Percentiles rank a stretch among this genome's conserved stretches.
These are phyloP conservation scores for Pomacea canaliculata DNA, from an alignment of 2,888 invertebrate species.

Conservation along the genomic window DNA sequence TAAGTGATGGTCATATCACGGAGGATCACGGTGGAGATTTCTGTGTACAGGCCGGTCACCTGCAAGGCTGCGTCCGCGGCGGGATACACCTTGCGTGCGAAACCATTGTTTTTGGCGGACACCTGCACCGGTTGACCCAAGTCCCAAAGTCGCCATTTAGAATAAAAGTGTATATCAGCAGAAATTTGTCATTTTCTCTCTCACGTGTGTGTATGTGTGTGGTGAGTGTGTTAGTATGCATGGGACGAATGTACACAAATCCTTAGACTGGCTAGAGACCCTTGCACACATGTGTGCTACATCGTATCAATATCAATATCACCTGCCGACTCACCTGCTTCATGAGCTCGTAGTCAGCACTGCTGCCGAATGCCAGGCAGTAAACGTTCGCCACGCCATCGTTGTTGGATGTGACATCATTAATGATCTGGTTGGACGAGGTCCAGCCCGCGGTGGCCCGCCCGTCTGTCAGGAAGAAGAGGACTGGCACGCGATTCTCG, in stretches of 20 bases:
- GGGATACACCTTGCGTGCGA: constrained; percentile 81
- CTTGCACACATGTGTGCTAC: no score
- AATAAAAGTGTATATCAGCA: background rate
- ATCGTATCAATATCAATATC: no score
- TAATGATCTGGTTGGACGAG: constrained; percentile 57
- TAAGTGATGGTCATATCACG: constrained; percentile 73
- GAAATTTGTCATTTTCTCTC: background rate
- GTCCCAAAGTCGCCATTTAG: no score
- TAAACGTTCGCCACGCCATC: constrained; percentile 71
- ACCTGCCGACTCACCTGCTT: constrained; percentile 58
- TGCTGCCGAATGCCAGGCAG: constrained; percentile 80
- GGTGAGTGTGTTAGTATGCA: no score
- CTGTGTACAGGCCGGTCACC: constrained; percentile 75
- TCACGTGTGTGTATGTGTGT: no score
- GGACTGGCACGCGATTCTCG: constrained; percentile 42
- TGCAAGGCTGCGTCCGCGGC: constrained; percentile 80
- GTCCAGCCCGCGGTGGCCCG: constrained; percentile 68
- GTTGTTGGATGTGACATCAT: constrained; percentile 42
- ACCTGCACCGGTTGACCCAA: constrained; percentile 69
- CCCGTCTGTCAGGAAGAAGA: constrained; percentile 72
- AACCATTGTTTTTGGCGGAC: constrained; percentile 78
- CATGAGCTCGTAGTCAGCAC: constrained; percentile 79
- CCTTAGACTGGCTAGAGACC: no score
- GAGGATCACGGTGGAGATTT: constrained; percentile 80
- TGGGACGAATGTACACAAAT: no score